Evolutionary conservation across 1,140 invertebrate genomes (phyloP), one percentile per base, ranked within the genome.

Genomic region (Glossosoma conforme): DNA sequence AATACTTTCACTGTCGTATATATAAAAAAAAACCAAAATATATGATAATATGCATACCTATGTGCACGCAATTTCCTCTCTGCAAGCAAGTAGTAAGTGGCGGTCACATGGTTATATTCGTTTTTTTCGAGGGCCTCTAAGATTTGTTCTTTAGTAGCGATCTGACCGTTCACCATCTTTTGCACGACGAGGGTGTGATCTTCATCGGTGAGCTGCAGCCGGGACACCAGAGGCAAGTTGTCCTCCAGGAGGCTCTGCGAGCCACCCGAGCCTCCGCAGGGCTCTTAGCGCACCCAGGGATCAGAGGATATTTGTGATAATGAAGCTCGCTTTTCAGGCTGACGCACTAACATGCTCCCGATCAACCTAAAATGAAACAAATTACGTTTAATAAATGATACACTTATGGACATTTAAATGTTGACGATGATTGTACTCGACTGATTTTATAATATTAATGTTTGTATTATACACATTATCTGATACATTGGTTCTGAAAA

Each of bases 41-140:
- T 18, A 36, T 36, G 14, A 36, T 10, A 14, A 14, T 10, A 8
- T 14, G 11, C 18, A 19, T 45, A 74, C 72, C 71, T 68, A 48
- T 87, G 81, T 33, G 84, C 78, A 65, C 82, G 79, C 17, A 97
- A 74, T 68, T 94, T 92, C 50, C 93, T 75, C 74, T 99, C 97
- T 17, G 94, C 95, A 53, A 99, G 75, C 59, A 99, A 75, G 75
- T 93, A 99, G 75, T 98, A 99, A 20, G 96, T 99, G 19, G 97
- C 97, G 21, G 96, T 97, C 58, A 99, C 89, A 70, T 98, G 93
- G 74, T 97, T 96, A 72, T 99, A 99, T 63, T 94, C 90, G 75
- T 97, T 93, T 65, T 87, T 90, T 64, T 97, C 92, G 54, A 98
- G 72, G 44, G 92, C 87, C 59, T 93, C 88, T 58, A 90, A 67